Percentiles rank a stretch among this genome's conserved stretches.
phyloP scores from a whole-genome alignment of 2,888 invertebrate genomes.

The Diarsia dahlii region DNA sequence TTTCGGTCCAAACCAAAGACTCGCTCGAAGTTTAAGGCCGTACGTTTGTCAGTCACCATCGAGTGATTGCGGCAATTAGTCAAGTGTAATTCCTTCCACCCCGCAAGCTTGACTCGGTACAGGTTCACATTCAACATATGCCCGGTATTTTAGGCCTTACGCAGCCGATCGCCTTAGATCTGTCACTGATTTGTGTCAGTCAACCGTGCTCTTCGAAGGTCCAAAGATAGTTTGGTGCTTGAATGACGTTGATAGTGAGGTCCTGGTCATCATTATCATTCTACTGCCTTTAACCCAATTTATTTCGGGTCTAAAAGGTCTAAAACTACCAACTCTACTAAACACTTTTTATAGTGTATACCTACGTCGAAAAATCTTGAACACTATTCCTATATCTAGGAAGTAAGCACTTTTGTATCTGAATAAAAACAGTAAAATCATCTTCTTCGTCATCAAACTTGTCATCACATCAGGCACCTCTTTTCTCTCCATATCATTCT shows the following conservation, averaged over 20 bases:
- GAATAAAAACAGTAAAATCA: too few species aligned
- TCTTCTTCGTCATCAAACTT: too few species aligned
- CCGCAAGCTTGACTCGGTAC: conserved; percentile 67
- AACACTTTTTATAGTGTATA: too few species aligned
- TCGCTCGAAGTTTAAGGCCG: conserved; percentile 61
- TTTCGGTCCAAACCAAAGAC: conserved; percentile 29
- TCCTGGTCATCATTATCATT: background rate
- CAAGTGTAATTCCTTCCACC: conserved; percentile 75
- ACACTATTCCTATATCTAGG: too few species aligned
- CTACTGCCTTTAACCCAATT: too few species aligned
- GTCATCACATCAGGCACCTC: too few species aligned
- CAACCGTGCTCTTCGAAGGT: conserved; percentile 1
- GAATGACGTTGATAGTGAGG: background rate
- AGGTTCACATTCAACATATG: conserved; percentile 68
- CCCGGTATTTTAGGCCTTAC: conserved; percentile 49
- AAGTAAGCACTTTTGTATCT: too few species aligned
- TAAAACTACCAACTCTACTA: too few species aligned
- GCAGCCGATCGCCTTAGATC: conserved; percentile 5
- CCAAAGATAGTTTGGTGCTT: background rate
- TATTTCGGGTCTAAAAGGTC: too few species aligned
- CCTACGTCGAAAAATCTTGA: too few species aligned
- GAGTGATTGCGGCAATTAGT: conserved; percentile 81
- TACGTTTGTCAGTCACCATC: conserved; percentile 79
- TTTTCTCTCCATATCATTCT: too few species aligned
- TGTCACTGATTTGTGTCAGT: conserved; percentile 22